Conservation (phyloP, 2,797 vertebrate species). For the Tinamus major region DNA sequence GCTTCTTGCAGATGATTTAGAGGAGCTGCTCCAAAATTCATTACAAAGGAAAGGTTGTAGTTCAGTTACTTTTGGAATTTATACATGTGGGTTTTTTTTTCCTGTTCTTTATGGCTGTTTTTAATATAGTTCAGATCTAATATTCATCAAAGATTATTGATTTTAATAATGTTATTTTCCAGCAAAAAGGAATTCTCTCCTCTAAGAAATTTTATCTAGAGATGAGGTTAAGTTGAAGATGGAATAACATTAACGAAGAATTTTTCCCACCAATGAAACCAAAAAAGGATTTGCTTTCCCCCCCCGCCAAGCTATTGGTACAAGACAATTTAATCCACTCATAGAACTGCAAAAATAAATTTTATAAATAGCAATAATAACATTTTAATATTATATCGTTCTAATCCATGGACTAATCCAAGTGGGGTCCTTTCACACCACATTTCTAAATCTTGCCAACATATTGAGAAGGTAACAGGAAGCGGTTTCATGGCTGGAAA, state of each 20-base stretch:
- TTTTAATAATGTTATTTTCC: constrained; percentile 54
- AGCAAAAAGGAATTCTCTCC: constrained; percentile 51
- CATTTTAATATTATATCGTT: not conserved
- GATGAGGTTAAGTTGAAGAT: not conserved
- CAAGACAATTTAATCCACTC: not conserved
- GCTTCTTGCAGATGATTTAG: constrained; percentile 60
- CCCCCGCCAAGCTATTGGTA: not conserved
- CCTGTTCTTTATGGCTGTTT: not conserved
- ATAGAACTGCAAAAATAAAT: not conserved
- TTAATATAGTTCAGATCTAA: constrained; percentile 27
- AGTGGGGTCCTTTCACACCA: not conserved
- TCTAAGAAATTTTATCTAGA: constrained; percentile 45
- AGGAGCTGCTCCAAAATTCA: constrained; percentile 56
- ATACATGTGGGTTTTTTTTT: not conserved
- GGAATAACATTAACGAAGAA: not conserved
- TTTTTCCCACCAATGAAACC: not conserved
- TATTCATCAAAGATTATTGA: constrained; percentile 61
- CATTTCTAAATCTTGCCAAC: not conserved
- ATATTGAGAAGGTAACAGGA: not conserved
- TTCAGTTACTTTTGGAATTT: constrained; percentile 22
- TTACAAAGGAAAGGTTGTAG: constrained; percentile 34
- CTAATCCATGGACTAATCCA: not conserved
- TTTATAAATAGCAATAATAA: not conserved
- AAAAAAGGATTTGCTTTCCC: not conserved
- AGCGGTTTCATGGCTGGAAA: not conserved